phyloP scores from a whole-genome alignment of 2,797 vertebrate species.

The Eulemur mongoz region DNA sequence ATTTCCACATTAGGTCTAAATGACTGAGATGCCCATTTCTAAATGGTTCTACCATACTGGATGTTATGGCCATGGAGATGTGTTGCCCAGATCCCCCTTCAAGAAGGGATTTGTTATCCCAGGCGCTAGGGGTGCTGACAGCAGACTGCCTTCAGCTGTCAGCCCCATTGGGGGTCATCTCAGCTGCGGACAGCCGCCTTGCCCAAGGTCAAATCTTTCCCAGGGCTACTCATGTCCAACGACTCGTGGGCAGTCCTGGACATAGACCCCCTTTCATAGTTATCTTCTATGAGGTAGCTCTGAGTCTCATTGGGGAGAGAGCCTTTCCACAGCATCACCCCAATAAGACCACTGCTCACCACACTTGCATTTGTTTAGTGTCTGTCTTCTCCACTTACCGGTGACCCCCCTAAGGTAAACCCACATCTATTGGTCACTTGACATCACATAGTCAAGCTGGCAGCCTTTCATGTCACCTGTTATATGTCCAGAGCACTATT shows the following conservation, averaged over 20 bases:
- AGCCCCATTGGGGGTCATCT: not conserved
- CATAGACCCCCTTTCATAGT: not conserved
- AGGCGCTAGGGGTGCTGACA: not conserved
- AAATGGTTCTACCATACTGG: not conserved
- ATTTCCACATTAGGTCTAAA: not conserved
- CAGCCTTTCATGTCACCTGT: not conserved
- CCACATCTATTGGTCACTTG: not conserved
- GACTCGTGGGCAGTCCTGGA: not conserved
- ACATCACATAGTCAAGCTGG: not conserved
- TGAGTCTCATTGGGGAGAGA: not conserved
- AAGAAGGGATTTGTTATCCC: not conserved
- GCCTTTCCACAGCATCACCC: not conserved
- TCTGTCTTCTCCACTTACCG: not conserved
- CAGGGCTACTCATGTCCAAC: not conserved
- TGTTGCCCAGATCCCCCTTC: not conserved
- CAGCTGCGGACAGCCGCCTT: not conserved
- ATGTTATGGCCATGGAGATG: not conserved
- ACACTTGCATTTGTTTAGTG: not conserved
- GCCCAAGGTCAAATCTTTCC: not conserved
- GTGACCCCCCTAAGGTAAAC: not conserved
- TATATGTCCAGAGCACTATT: not conserved
- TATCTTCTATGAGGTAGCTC: not conserved
- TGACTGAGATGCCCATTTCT: not conserved
- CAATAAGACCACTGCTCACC: not conserved
- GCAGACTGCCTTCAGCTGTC: not conserved